phyloP scores from a whole-genome alignment of 1,140 invertebrate genomes.

The Diorhabda carinulata region DNA sequence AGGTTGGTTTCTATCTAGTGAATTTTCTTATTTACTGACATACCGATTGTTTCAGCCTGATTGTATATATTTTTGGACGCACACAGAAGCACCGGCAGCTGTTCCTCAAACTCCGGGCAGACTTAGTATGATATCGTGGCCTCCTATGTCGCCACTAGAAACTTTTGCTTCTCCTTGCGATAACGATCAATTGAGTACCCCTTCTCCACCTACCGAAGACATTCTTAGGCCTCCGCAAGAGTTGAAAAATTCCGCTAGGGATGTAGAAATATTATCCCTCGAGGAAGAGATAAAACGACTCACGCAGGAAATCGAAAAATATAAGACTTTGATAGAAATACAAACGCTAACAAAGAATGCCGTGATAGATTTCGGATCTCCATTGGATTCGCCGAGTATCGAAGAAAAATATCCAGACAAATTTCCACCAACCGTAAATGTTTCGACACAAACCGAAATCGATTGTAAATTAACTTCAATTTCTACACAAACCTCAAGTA shows the following conservation, averaged over 20 bases:
- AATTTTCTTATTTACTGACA: neutral
- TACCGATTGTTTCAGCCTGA: slow-evolving; percentile 63
- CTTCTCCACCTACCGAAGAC: slow-evolving; percentile 7
- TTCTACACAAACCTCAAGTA: too few species aligned
- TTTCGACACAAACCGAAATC: too few species aligned
- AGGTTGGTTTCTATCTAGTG: slow-evolving; percentile 55
- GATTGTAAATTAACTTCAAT: too few species aligned
- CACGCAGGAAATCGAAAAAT: slow-evolving; percentile 54
- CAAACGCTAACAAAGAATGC: slow-evolving; percentile 52
- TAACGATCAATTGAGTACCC: slow-evolving; percentile 12
- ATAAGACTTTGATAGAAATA: slow-evolving; percentile 53
- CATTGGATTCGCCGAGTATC: slow-evolving; percentile 29
- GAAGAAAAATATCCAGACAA: neutral
- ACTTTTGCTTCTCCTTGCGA: slow-evolving; percentile 20
- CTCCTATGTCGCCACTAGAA: slow-evolving; percentile 39
- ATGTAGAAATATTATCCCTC: slow-evolving; percentile 42
- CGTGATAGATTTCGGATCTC: slow-evolving; percentile 50
- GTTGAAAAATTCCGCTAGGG: slow-evolving; percentile 39
- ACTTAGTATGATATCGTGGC: slow-evolving; percentile 48
- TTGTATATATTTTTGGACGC: slow-evolving; percentile 84
- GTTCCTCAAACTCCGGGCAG: slow-evolving; percentile 69
- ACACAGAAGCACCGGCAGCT: slow-evolving; percentile 65
- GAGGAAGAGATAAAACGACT: slow-evolving; percentile 52
- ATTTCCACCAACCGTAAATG: neutral
- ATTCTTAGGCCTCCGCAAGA: slow-evolving; percentile 21